These are phyloP conservation scores for Microdon myrmicae DNA, from an alignment of 2,888 invertebrate genomes.

Conservation along the genomic window DNA sequence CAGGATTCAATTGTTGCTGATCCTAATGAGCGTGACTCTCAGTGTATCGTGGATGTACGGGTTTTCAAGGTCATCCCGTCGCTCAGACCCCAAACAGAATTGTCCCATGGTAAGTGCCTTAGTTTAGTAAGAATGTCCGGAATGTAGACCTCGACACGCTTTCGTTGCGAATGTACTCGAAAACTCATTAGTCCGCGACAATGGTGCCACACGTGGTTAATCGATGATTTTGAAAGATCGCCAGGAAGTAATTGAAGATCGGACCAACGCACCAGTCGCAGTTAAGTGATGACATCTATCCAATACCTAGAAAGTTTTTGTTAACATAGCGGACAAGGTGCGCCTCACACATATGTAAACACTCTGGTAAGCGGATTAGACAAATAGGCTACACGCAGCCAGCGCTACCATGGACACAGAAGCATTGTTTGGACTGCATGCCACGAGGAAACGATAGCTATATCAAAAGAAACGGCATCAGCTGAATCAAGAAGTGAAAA, in stretches of 20 bases:
- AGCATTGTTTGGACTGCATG: constrained; percentile 14
- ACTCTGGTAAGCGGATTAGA: constrained; percentile 34
- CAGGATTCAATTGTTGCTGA: constrained; percentile 19
- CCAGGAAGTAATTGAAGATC: constrained; percentile 20
- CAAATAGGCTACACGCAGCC: constrained; percentile 19
- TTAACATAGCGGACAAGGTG: constrained; percentile 46
- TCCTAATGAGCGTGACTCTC: constrained; percentile 18
- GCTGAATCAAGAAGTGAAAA: constrained; percentile 51
- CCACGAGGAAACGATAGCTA: constrained; percentile 26
- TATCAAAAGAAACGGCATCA: constrained; percentile 51
- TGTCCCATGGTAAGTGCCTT: constrained; percentile 52
- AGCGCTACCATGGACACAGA: constrained; percentile 5
- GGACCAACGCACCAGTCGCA: no score
- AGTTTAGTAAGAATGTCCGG: neutral
- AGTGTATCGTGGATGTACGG: constrained; percentile 44
- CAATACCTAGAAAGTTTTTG: constrained; percentile 34
- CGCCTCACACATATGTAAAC: constrained; percentile 42
- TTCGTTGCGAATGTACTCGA: constrained; percentile 21
- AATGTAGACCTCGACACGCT: constrained; percentile 3
- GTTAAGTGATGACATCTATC: neutral
- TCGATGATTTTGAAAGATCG: constrained; percentile 22
- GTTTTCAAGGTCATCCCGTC: constrained; percentile 46
- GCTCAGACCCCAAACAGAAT: constrained; percentile 47
- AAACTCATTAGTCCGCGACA: constrained; percentile 26
- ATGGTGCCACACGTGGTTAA: constrained; percentile 27